Conservation (phyloP, 2,888 invertebrate genomes). For the Timema cristinae region DNA sequence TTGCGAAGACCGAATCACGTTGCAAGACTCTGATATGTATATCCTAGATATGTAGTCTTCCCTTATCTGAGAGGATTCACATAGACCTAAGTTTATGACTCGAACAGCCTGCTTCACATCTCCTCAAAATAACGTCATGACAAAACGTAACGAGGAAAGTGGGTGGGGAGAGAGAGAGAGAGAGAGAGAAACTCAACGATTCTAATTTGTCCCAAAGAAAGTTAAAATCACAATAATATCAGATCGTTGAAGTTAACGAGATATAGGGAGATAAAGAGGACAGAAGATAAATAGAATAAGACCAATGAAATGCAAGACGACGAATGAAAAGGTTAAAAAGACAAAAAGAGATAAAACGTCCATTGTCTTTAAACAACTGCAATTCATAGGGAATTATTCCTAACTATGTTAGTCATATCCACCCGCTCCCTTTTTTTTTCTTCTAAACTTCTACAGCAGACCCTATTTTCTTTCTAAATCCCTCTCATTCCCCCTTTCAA, state of each 20-base stretch:
- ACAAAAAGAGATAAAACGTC: constrained; percentile 2
- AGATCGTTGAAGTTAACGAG: constrained; percentile 15
- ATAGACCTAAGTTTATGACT: too few species aligned
- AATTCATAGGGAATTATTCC: constrained; percentile 12
- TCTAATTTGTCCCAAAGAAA: constrained; percentile 11
- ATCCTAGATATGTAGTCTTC: too few species aligned
- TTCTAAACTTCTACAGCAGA: too few species aligned
- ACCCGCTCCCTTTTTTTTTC: neutral
- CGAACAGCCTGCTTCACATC: too few species aligned
- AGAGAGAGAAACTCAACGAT: neutral
- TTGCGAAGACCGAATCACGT: too few species aligned
- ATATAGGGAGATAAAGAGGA: neutral
- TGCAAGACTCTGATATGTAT: too few species aligned
- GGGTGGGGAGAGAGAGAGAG: neutral
- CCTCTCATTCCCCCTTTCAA: too few species aligned
- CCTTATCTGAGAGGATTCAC: too few species aligned
- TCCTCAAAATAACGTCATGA: too few species aligned
- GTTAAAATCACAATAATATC: constrained; percentile 13
- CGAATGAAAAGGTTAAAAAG: too few species aligned
- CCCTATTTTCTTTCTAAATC: too few species aligned
- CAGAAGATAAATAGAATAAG: neutral
- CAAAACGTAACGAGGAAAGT: neutral
- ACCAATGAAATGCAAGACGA: neutral
- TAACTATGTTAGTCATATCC: constrained; percentile 10
- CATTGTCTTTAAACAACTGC: constrained; percentile 13